Conservation (phyloP, 2,888 invertebrate species). For the Euplagia quadripunctaria region DNA sequence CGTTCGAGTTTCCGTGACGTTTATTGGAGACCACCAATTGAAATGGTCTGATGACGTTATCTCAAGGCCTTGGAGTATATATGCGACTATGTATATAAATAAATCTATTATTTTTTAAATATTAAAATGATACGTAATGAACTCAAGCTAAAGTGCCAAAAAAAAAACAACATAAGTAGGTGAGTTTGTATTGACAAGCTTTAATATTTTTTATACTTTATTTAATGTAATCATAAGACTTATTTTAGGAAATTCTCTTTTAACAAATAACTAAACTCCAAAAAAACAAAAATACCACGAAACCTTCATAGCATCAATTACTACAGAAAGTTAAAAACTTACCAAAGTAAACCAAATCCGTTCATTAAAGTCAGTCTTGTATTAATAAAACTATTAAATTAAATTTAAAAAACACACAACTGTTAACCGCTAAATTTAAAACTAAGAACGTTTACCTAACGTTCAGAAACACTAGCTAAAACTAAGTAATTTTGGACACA, state of each 20-base stretch:
- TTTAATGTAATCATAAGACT: background rate
- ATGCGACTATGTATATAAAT: background rate
- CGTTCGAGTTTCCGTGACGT: conserved; percentile 51
- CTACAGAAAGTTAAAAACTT: conserved; percentile 55
- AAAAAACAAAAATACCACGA: background rate
- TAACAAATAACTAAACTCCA: too few species aligned
- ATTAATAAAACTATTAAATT: conserved; percentile 44
- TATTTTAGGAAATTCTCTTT: too few species aligned
- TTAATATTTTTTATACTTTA: conserved; percentile 21
- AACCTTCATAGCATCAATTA: background rate
- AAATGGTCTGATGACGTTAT: conserved; percentile 51
- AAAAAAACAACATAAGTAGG: conserved; percentile 44
- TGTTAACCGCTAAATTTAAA: conserved; percentile 58
- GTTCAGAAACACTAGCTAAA: conserved; percentile 62
- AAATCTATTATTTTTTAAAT: conserved; percentile 8
- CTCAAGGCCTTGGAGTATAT: conserved; percentile 29
- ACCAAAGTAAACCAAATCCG: conserved; percentile 86
- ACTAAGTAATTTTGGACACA: conserved; percentile 78
- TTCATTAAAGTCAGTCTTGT: conserved; percentile 78
- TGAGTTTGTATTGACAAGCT: conserved; percentile 30
- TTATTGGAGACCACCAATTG: conserved; percentile 50
- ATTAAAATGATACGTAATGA: conserved; percentile 28
- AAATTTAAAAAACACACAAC: conserved; percentile 60
- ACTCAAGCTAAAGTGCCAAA: conserved; percentile 25
- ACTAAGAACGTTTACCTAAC: conserved; percentile 60